A percentile compares a stretch with the other conserved stretches of the same genome.
Evolutionary conservation across 1,140 invertebrate species (phyloP).

Genomic region (Pogonus chalceus): DNA sequence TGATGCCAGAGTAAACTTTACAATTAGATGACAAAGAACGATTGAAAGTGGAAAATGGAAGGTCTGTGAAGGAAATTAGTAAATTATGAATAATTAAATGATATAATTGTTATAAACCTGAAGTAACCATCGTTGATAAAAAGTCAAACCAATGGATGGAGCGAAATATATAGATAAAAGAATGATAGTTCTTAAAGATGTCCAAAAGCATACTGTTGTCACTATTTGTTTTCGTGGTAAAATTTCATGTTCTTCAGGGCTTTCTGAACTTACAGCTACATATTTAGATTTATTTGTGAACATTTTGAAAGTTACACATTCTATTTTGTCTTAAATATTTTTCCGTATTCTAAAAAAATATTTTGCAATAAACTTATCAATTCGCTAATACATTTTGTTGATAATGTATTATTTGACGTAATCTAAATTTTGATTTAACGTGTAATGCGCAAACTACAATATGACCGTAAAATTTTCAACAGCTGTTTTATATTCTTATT

Average conservation of each 20-base stretch:
- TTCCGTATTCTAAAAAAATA: no score
- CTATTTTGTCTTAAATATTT: no score
- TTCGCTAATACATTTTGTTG: no score
- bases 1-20: slow-evolving; percentile 71
- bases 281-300: neutral
- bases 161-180: slow-evolving; percentile 75
- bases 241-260: neutral
- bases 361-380: no score
- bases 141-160: slow-evolving; percentile 89
- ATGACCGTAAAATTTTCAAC: no score
- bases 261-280: neutral
- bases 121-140: slow-evolving; percentile 90
- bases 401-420: no score
- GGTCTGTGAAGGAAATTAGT: slow-evolving; percentile 46
- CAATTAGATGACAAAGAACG: slow-evolving; percentile 70
- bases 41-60: slow-evolving; percentile 75
- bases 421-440: no score
- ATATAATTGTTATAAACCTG: slow-evolving; percentile 47
- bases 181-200: slow-evolving; percentile 33
- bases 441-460: no score
- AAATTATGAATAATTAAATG: slow-evolving; percentile 6
- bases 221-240: slow-evolving; percentile 15
- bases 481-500: no score
- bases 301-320: neutral
- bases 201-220: slow-evolving; percentile 26